Conservation (phyloP, 2,888 invertebrate genomes). For the Zygothrica quintamaculata region DNA sequence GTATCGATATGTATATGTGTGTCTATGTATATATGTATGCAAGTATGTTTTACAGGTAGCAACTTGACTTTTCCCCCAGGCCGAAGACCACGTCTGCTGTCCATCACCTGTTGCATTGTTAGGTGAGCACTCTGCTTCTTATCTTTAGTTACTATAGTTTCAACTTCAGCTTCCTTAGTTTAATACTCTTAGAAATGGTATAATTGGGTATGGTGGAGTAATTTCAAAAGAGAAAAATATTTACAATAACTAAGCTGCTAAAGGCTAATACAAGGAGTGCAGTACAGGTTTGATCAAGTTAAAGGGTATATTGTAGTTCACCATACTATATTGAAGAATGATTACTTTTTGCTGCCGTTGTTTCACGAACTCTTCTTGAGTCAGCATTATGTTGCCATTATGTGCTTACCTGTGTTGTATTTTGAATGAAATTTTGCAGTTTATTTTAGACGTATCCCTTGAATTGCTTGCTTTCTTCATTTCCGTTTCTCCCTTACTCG, state of each 20-base stretch:
- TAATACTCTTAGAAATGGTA: conserved; percentile 5
- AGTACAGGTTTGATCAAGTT: no score
- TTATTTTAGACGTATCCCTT: conserved; percentile 43
- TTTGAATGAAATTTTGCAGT: conserved; percentile 53
- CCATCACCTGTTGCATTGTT: conserved; percentile 71
- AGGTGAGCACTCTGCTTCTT: conserved; percentile 48
- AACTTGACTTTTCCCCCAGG: conserved; percentile 71
- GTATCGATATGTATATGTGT: conserved; percentile 2
- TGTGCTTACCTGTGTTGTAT: conserved; percentile 34
- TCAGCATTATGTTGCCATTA: conserved; percentile 44
- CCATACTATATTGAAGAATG: no score
- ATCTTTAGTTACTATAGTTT: conserved; percentile 37
- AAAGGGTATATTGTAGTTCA: conserved; percentile 4
- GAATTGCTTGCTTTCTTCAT: conserved; percentile 12
- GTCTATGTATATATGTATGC: conserved; percentile 11
- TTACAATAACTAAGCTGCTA: no score
- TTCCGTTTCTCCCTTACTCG: not conserved
- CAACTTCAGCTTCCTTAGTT: conserved; percentile 24
- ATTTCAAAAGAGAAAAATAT: no score
- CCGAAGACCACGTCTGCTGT: conserved; percentile 56
- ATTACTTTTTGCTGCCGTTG: conserved; percentile 1
- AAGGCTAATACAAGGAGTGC: no score
- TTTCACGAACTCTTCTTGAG: conserved; percentile 37
- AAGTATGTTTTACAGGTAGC: conserved; percentile 56
- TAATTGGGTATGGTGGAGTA: no score